These are phyloP conservation scores for Cochlearius cochlearius DNA, from an alignment of 2,113 vertebrate genomes.

Conservation along the genomic window DNA sequence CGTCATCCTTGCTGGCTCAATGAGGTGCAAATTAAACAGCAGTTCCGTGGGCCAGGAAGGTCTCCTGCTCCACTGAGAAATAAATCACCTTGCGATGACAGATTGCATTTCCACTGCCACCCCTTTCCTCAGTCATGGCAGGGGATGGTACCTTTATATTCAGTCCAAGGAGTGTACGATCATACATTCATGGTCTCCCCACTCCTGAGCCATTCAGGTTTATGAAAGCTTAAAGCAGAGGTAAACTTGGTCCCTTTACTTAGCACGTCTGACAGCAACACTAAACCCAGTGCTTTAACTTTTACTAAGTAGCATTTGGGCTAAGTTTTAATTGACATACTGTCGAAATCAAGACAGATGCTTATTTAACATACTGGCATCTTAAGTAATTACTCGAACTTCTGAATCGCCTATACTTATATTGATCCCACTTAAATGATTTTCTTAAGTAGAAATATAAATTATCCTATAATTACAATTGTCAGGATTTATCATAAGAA, in stretches of 20 bases:
- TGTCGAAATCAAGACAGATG: conserved; percentile 23
- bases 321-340: neutral
- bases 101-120: neutral
- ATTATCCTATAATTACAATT: conserved; percentile 32
- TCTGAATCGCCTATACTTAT: conserved; percentile 25
- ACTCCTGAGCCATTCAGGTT: neutral
- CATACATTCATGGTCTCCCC: neutral
- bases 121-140: neutral
- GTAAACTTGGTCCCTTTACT: neutral
- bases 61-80: neutral
- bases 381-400: conserved; percentile 13
- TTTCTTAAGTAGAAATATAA: conserved; percentile 43
- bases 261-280: neutral
- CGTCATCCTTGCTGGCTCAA: neutral
- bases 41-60: neutral
- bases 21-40: neutral
- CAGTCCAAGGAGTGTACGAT: neutral
- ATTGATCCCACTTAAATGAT: conserved; percentile 47
- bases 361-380: conserved; percentile 29
- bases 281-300: neutral
- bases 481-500: conserved; percentile 23
- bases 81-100: neutral
- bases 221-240: neutral
- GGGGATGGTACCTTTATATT: neutral
- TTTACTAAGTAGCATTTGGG: neutral